A percentile compares a stretch with the other conserved stretches of the same genome.
Evolutionary conservation across 2,113 vertebrate species (phyloP).

Genomic region (Rhinoptilus africanus): DNA sequence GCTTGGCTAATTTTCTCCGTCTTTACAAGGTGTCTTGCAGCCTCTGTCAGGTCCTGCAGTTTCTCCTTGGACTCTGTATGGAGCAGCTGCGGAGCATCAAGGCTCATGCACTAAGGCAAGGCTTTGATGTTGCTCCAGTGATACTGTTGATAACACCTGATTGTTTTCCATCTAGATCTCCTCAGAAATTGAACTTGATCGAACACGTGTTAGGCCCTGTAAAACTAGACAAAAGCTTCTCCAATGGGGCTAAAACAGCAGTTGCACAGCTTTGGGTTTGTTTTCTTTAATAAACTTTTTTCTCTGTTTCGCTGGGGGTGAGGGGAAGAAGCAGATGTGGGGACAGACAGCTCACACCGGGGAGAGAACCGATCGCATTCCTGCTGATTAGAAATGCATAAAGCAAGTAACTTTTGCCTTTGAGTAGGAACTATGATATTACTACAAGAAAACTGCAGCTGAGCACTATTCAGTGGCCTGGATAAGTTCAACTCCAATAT

Average conservation of each 20-base stretch:
- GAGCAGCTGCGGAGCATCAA: slow-evolving; percentile 29
- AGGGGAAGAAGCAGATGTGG: not conserved
- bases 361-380: not conserved
- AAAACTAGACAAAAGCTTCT: slow-evolving; percentile 30
- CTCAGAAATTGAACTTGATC: slow-evolving; percentile 50
- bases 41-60: not conserved
- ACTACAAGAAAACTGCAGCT: not conserved
- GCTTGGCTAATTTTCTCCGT: slow-evolving; percentile 7
- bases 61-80: not conserved
- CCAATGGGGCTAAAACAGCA: slow-evolving; percentile 6
- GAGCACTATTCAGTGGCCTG: not conserved
- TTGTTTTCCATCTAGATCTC: slow-evolving; percentile 46
- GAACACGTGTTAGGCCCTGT: slow-evolving; percentile 26
- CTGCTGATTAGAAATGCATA: not conserved
- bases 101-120: not conserved
- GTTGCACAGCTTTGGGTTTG: slow-evolving; percentile 29
- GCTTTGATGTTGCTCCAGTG: slow-evolving; percentile 46
- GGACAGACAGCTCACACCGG: not conserved
- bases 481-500: not conserved
- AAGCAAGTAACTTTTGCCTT: not conserved
- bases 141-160: slow-evolving; percentile 44
- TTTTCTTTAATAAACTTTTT: slow-evolving; percentile 46
- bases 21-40: slow-evolving; percentile 37
- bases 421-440: not conserved
- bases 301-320: not conserved